These are phyloP conservation scores for Drosophila pectinifera DNA, from an alignment of 1,140 invertebrate genomes.

Conservation along the genomic window DNA sequence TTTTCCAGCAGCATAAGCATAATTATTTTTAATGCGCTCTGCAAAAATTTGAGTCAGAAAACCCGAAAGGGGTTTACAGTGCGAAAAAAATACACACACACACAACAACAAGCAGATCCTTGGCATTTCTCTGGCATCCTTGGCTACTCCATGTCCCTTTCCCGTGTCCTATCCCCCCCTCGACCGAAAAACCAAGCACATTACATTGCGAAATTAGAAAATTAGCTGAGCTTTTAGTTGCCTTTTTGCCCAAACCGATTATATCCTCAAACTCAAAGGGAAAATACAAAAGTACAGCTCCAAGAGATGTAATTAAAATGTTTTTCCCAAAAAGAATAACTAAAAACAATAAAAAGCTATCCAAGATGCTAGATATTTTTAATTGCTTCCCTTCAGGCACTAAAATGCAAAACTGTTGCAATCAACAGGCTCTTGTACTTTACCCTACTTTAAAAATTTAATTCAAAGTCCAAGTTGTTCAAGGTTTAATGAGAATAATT, in stretches of 20 bases:
- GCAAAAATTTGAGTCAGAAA: slow-evolving; percentile 40
- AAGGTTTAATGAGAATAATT: neutral
- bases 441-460: too few species aligned
- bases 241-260: slow-evolving; percentile 12
- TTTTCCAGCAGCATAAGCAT: slow-evolving; percentile 73
- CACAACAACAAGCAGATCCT: slow-evolving; percentile 29
- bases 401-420: neutral
- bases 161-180: neutral
- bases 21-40: slow-evolving; percentile 78
- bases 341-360: neutral
- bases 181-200: slow-evolving; percentile 30
- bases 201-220: slow-evolving; percentile 53
- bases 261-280: neutral
- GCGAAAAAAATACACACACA: neutral
- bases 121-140: slow-evolving; percentile 34
- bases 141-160: slow-evolving; percentile 22
- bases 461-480: neutral
- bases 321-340: neutral
- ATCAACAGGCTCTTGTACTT: neutral
- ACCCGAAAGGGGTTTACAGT: slow-evolving; percentile 18
- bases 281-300: neutral
- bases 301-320: neutral
- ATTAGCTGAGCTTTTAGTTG: slow-evolving; percentile 50
- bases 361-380: neutral
- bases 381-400: neutral